These are phyloP conservation scores for Venustaconcha ellipsiformis DNA, from an alignment of 1,140 invertebrate genomes.

Conservation along the genomic window DNA sequence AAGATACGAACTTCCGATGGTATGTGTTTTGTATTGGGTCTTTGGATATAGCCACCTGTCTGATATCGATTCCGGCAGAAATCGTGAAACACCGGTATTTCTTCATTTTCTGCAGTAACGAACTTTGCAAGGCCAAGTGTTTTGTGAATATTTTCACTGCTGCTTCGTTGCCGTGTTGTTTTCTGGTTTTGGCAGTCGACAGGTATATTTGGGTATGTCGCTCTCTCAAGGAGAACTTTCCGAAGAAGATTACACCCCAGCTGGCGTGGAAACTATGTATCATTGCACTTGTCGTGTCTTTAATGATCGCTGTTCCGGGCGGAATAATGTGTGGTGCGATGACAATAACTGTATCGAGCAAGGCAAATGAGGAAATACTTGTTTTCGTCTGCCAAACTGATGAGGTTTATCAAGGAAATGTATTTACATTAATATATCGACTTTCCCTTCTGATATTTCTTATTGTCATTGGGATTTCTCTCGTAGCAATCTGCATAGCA, in stretches of 20 bases:
- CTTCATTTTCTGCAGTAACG: constrained; percentile 17
- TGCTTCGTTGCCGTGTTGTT: constrained; percentile 15
- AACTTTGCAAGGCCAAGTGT: constrained; percentile 24
- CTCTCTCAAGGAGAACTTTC: constrained; percentile 4
- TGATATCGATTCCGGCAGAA: constrained; percentile 26
- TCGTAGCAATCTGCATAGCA: background rate
- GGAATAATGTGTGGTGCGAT: constrained; percentile 15
- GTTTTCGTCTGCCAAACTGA: constrained; percentile 20
- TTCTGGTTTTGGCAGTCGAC: constrained; percentile 16
- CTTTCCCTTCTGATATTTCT: too few relatives aligned
- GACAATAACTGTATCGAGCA: background rate
- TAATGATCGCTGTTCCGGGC: constrained; percentile 13
- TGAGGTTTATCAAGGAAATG: too few relatives aligned
- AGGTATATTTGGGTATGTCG: constrained; percentile 22
- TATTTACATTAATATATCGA: too few relatives aligned
- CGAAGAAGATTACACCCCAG: constrained; percentile 3
- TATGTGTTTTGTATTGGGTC: constrained; percentile 15
- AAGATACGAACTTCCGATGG: constrained; percentile 21
- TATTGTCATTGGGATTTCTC: background rate
- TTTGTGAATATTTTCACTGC: constrained; percentile 21
- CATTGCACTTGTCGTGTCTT: constrained; percentile 1
- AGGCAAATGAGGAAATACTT: background rate
- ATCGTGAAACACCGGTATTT: constrained; percentile 19
- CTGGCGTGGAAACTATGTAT: constrained; percentile 14
- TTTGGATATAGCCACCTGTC: constrained; percentile 18